Evolutionary conservation across 2,888 invertebrate species (phyloP).

Genomic region (Crematogaster levior): DNA sequence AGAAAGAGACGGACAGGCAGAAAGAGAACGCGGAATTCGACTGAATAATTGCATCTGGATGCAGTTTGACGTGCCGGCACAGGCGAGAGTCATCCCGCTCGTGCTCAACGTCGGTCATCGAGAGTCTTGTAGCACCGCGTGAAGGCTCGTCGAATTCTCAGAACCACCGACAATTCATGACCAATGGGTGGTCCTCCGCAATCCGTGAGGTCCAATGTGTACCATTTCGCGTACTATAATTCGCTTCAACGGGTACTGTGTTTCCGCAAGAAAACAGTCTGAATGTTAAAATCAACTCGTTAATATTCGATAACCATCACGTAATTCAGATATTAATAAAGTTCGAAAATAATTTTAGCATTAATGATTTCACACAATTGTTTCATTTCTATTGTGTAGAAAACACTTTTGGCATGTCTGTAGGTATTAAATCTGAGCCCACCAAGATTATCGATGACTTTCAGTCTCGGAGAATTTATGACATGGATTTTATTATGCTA

Average conservation of each 20-base stretch:
- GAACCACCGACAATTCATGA: conserved; percentile 75
- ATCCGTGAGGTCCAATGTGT: conserved; percentile 65
- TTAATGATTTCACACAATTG: neutral
- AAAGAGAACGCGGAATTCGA: conserved; percentile 48
- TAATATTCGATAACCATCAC: neutral
- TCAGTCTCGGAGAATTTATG: conserved; percentile 21
- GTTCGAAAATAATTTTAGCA: conserved; percentile 6
- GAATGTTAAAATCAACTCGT: neutral
- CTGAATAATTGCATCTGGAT: conserved; percentile 60
- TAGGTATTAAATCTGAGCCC: neutral
- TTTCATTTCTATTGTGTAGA: neutral
- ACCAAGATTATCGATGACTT: conserved; percentile 9
- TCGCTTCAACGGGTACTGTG: neutral
- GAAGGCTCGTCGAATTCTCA: conserved; percentile 74
- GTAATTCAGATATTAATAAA: neutral
- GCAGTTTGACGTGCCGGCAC: conserved; percentile 59
- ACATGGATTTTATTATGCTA: conserved; percentile 16
- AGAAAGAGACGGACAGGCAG: conserved; percentile 2
- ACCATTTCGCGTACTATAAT: conserved; percentile 52
- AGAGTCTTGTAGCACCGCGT: conserved; percentile 48
- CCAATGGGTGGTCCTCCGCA: conserved; percentile 77
- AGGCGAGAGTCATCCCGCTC: conserved; percentile 51
- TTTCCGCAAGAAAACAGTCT: conserved; percentile 15
- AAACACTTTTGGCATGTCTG: neutral
- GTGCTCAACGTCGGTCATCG: conserved; percentile 54